Evolutionary conservation across 2,888 invertebrate genomes (phyloP).

Genomic region (Ceraclea dissimilis): DNA sequence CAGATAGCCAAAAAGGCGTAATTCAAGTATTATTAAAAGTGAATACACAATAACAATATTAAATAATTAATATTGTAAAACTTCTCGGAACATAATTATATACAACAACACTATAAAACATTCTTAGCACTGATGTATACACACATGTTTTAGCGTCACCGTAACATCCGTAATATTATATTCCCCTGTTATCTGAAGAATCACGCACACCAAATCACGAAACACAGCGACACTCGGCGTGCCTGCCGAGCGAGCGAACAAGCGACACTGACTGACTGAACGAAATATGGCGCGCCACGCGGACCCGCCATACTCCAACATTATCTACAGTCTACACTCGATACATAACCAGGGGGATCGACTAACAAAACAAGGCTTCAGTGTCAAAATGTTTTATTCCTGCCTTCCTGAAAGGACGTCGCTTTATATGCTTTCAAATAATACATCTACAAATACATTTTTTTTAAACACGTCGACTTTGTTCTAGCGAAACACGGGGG

Average conservation of each 20-base stretch:
- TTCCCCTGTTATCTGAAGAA: slow-evolving; percentile 5
- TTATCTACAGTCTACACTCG: too few relatives aligned
- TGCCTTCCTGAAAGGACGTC: too few relatives aligned
- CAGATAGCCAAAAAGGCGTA: too few relatives aligned
- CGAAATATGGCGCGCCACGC: slow-evolving; percentile 16
- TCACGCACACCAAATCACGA: slow-evolving; percentile 9
- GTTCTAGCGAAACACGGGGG: too few relatives aligned
- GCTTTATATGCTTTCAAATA: too few relatives aligned
- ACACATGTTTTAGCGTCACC: slow-evolving; percentile 9
- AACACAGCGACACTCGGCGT: slow-evolving; percentile 13
- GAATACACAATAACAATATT: too few relatives aligned
- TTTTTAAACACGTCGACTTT: too few relatives aligned
- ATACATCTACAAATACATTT: too few relatives aligned
- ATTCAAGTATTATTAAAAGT: too few relatives aligned
- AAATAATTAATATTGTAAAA: slow-evolving; percentile 8
- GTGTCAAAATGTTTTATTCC: too few relatives aligned
- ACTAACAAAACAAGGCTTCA: too few relatives aligned
- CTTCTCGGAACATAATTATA: slow-evolving; percentile 3
- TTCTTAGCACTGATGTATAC: slow-evolving; percentile 8
- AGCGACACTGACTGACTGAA: slow-evolving; percentile 20
- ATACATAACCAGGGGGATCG: too few relatives aligned
- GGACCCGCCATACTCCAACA: slow-evolving; percentile 18
- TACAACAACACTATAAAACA: slow-evolving; percentile 4
- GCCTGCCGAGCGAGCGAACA: slow-evolving; percentile 21
- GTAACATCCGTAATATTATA: slow-evolving; percentile 15